Conservation (phyloP, 2,888 invertebrate genomes). For the Tridacna gigas region DNA sequence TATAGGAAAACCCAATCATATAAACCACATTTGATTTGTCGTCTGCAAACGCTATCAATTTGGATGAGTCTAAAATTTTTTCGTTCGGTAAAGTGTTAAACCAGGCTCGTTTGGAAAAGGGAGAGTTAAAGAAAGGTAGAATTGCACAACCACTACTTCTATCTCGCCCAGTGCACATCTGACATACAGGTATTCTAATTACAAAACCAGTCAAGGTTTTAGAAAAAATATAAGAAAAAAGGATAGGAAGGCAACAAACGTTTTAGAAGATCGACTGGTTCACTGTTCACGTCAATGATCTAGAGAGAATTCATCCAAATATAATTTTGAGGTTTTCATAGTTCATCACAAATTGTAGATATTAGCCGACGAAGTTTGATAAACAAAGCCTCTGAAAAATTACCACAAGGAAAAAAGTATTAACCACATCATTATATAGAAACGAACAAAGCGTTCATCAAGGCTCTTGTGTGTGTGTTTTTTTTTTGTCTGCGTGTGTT, state of each 20-base stretch:
- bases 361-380: not conserved
- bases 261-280: not conserved
- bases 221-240: not conserved
- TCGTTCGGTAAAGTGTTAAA: too few relatives aligned
- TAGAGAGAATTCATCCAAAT: not conserved
- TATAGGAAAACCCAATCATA: too few relatives aligned
- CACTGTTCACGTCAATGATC: not conserved
- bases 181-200: not conserved
- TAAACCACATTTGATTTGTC: too few relatives aligned
- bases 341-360: not conserved
- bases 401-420: too few relatives aligned
- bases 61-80: too few relatives aligned
- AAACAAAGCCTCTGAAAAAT: too few relatives aligned
- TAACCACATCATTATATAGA: too few relatives aligned
- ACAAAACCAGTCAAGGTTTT: not conserved
- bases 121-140: not conserved
- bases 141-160: not conserved
- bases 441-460: too few relatives aligned
- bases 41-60: too few relatives aligned
- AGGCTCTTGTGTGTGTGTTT: too few relatives aligned
- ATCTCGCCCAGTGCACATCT: not conserved
- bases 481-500: too few relatives aligned
- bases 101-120: too few relatives aligned
- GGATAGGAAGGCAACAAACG: not conserved
- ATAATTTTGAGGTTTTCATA: constrained; percentile 1